phyloP scores from a whole-genome alignment of 2,113 vertebrate genomes.

The Melanostigma gelatinosum region DNA sequence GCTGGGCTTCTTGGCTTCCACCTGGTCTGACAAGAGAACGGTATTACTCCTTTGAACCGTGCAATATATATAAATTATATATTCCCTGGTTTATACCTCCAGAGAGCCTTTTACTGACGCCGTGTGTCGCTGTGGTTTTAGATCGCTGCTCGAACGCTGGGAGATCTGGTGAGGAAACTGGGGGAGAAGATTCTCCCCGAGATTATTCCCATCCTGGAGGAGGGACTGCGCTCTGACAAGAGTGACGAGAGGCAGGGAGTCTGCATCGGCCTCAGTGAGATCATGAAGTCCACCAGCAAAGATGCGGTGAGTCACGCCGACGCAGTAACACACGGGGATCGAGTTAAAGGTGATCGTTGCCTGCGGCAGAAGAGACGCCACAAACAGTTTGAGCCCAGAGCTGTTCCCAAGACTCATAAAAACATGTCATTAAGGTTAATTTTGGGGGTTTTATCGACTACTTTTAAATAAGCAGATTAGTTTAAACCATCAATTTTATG shows the following conservation, averaged over 20 bases:
- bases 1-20: conserved; percentile 97
- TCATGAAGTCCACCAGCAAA: conserved; percentile 99
- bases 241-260: conserved; percentile 98
- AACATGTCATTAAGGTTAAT: not conserved
- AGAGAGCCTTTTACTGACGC: not conserved
- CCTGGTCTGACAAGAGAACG: conserved; percentile 96
- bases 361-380: not conserved
- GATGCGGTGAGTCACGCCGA: conserved; percentile 88
- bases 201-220: conserved; percentile 98
- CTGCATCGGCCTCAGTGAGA: conserved; percentile 97
- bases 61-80: not conserved
- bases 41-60: conserved; percentile 73
- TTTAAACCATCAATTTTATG: not conserved
- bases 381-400: not conserved
- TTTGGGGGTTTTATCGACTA: not conserved
- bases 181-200: conserved; percentile 99
- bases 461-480: not conserved
- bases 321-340: not conserved
- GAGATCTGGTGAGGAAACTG: conserved; percentile 97
- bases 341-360: not conserved
- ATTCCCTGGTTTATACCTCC: not conserved
- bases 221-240: conserved; percentile 93
- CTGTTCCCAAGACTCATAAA: not conserved
- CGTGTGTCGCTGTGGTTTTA: conserved; percentile 62
- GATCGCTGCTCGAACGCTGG: conserved; percentile 96